These are phyloP conservation scores for Trichopria drosophilae DNA, from an alignment of 2,888 invertebrate genomes.

Conservation along the genomic window DNA sequence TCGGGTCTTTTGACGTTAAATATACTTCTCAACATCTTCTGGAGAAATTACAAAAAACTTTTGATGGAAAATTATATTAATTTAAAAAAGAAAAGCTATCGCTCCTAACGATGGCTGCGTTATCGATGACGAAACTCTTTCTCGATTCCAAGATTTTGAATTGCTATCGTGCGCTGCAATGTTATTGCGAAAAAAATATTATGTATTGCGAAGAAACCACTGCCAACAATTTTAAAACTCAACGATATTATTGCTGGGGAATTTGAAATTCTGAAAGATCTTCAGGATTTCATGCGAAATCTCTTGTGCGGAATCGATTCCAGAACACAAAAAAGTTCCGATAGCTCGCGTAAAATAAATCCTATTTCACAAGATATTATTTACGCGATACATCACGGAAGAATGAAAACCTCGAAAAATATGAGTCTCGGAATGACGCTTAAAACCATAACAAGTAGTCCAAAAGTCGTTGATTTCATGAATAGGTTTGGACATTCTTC, in stretches of 20 bases:
- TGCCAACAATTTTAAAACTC: not conserved
- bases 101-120: constrained; percentile 1
- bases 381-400: constrained; percentile 19
- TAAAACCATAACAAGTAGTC: constrained; percentile 25
- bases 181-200: not conserved
- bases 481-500: constrained; percentile 17
- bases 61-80: not conserved
- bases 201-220: not conserved
- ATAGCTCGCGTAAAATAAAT: constrained; percentile 11
- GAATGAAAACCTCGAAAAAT: constrained; percentile 22
- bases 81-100: not conserved
- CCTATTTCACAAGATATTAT: constrained; percentile 20
- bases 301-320: constrained; percentile 1
- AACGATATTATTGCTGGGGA: not conserved
- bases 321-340: constrained; percentile 4
- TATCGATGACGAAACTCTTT: not conserved
- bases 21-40: not conserved
- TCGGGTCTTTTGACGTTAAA: not conserved
- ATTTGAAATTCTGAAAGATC: not conserved
- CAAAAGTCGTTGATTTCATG: constrained; percentile 19
- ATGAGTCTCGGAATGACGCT: constrained; percentile 21
- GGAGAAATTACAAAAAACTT: not conserved
- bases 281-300: not conserved
- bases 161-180: not conserved
- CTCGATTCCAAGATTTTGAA: not conserved